These are phyloP conservation scores for Diabrotica balteata DNA, from an alignment of 2,888 invertebrate genomes.

Conservation along the genomic window DNA sequence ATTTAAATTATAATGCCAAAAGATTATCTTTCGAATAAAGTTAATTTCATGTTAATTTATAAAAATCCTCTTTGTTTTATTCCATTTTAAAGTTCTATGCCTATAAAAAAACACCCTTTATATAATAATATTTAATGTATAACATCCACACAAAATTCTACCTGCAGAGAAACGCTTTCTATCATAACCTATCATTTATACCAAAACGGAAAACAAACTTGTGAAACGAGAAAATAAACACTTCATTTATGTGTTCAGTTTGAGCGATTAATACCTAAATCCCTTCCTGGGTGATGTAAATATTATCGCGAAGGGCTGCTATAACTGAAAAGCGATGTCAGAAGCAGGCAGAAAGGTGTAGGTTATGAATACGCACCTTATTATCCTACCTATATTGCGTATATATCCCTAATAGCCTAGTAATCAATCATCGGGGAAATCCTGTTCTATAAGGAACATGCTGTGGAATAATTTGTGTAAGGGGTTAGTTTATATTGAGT, in stretches of 20 bases:
- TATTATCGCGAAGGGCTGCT: slow-evolving; percentile 20
- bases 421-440: slow-evolving; percentile 47
- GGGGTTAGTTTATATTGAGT: slow-evolving; percentile 22
- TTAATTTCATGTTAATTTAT: no score
- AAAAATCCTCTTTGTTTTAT: no score
- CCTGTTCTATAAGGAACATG: slow-evolving; percentile 34
- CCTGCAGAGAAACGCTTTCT: not conserved
- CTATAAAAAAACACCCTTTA: no score
- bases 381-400: slow-evolving; percentile 47
- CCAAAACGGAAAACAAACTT: slow-evolving; percentile 19
- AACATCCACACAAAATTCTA: no score
- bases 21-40: no score
- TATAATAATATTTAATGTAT: no score
- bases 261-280: slow-evolving; percentile 43
- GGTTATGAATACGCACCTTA: slow-evolving; percentile 48
- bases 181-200: slow-evolving; percentile 7
- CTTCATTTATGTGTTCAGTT: slow-evolving; percentile 40
- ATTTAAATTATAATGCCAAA: no score
- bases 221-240: slow-evolving; percentile 33
- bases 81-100: no score
- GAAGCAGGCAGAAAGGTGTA: slow-evolving; percentile 49
- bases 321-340: slow-evolving; percentile 41
- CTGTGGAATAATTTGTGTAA: slow-evolving; percentile 19
- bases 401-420: slow-evolving; percentile 39
- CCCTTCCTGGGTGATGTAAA: slow-evolving; percentile 40